Evolutionary conservation across 2,888 invertebrate genomes (phyloP).

Genomic region (Drosophila setosimentum): DNA sequence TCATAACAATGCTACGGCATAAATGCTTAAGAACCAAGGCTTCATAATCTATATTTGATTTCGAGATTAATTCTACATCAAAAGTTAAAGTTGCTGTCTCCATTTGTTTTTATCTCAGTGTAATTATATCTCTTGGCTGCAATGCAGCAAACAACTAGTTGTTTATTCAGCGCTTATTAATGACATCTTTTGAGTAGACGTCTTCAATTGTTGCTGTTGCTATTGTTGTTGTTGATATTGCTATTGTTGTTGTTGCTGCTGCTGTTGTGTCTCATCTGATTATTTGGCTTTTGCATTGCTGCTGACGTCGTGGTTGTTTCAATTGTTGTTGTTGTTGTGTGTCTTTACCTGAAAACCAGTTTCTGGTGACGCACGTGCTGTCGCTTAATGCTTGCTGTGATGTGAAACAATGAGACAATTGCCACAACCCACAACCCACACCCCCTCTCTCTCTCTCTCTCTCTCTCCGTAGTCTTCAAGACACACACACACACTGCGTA

Average conservation of each 20-base stretch:
- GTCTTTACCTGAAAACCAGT: conserved; percentile 61
- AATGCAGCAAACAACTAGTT: conserved; percentile 12
- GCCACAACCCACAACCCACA: conserved; percentile 12
- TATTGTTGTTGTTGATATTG: conserved; percentile 34
- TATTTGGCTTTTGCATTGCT: conserved; percentile 37
- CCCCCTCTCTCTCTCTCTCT: background rate
- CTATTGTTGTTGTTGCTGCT: background rate
- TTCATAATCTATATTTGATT: background rate
- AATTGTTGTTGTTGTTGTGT: background rate
- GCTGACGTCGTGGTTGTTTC: conserved; percentile 31
- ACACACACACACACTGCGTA: conserved; percentile 25
- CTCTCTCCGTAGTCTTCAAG: background rate
- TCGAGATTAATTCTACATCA: background rate
- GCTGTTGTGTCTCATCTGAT: conserved; percentile 11
- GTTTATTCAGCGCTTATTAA: conserved; percentile 20
- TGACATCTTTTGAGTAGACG: conserved; percentile 9
- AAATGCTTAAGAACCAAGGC: background rate
- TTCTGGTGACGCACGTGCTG: conserved; percentile 72
- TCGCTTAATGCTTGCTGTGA: conserved; percentile 22
- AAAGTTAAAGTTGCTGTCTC: background rate
- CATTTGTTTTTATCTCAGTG: background rate
- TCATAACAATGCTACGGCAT: background rate
- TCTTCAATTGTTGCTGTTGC: conserved; percentile 4
- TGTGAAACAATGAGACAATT: conserved; percentile 62
- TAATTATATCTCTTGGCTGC: conserved; percentile 10